Evolutionary conservation across 2,888 invertebrate genomes (phyloP), one percentile per base, ranked within the genome.

Genomic region (Alcis repandata): DNA sequence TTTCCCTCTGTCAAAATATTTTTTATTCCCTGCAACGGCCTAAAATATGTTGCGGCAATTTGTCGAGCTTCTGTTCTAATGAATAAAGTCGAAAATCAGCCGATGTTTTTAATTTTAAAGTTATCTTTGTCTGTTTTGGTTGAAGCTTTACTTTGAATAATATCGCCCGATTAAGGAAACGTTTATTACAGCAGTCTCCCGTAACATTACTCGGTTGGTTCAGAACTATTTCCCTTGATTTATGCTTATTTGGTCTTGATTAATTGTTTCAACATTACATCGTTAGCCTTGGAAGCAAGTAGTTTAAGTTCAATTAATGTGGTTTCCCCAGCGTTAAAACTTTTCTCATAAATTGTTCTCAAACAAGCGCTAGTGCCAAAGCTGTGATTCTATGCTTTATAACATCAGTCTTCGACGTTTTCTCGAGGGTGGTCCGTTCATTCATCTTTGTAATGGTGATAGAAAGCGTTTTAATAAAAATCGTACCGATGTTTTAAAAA

Each of bases 1-100:
- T 76, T 82, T 77, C 73, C 73, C 76, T 73, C 70, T 70, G 75
- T 77, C 76, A 75, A 74, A 75, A 68, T 69, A 67, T 74, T 71
- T 46, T 72, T 62, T 60, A 63, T 48, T n/a, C 32, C 48, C 22
- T 60, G 56, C 52, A 38, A 56, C 54, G 48, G 17, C 41, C 20
- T 13, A 22, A 17, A 40, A 45, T 40, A 19, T 38, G 0, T 51
- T 45, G n/a, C 15, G n/a, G 22, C 13, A 17, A n/a, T 33, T 15
- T 51, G 17, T 20, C n/a, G 36, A 41, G n/a, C 49, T 48, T 60
- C 51, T 33, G 22, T 22, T 10, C 40, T 51, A n/a, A 27, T 0
- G 20, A 15, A 52, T 60, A 65, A 20, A 60, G 57, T 65, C n/a
- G 19, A 46, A 56, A 57, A 51, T 65, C 13, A 43, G 13, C 32